Evolutionary conservation across 2,888 invertebrate species (phyloP).

Genomic region (Leptinotarsa tumamoca): DNA sequence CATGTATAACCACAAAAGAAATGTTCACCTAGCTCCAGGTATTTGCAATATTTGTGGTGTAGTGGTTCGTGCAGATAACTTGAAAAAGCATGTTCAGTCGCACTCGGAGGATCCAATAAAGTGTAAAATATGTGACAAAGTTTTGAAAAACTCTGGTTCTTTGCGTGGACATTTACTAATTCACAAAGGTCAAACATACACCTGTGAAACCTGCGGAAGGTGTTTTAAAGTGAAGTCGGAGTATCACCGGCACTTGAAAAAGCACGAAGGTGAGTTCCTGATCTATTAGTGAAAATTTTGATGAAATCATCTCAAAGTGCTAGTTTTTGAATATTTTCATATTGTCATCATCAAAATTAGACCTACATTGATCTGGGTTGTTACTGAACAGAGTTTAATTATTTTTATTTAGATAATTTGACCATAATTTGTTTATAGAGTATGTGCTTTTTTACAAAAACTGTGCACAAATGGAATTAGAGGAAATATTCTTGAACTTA

Average conservation of each 20-base stretch:
- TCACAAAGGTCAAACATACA: conserved; percentile 53
- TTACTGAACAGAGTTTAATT: too few species aligned
- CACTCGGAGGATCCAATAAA: conserved; percentile 55
- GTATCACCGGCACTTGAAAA: conserved; percentile 55
- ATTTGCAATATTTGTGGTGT: conserved; percentile 61
- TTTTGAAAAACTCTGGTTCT: conserved; percentile 58
- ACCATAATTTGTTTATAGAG: too few species aligned
- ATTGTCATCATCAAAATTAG: too few species aligned
- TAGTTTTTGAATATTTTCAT: too few species aligned
- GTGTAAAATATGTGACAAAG: conserved; percentile 56
- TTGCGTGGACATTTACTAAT: conserved; percentile 56
- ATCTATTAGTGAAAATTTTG: not conserved
- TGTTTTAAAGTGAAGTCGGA: conserved; percentile 56
- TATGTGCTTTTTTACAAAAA: too few species aligned
- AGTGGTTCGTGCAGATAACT: conserved; percentile 55
- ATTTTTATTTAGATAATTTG: too few species aligned
- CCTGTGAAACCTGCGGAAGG: conserved; percentile 59
- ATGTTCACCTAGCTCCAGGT: conserved; percentile 51
- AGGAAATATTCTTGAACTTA: too few species aligned
- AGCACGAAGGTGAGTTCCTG: conserved; percentile 52
- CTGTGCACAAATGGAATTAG: too few species aligned
- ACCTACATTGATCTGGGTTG: too few species aligned
- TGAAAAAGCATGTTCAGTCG: conserved; percentile 55
- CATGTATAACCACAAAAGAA: conserved; percentile 53
- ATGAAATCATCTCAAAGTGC: too few species aligned